Conservation (phyloP, 2,888 invertebrate species). For the Anaspis maculata region DNA sequence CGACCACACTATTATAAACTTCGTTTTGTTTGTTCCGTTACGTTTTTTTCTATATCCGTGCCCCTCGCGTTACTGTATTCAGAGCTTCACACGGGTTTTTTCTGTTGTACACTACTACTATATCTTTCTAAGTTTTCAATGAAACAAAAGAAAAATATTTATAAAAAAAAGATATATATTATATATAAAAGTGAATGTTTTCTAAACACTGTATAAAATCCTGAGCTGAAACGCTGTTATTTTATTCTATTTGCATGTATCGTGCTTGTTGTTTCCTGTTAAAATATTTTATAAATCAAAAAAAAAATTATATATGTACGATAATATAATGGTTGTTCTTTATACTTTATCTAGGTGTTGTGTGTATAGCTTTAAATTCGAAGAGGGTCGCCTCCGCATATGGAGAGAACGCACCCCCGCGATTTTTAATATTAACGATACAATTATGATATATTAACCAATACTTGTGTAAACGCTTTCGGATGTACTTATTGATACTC, state of each 20-base stretch:
- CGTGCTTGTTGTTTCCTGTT: constrained; percentile 40
- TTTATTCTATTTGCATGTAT: constrained; percentile 33
- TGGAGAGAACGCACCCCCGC: too few relatives aligned
- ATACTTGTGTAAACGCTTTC: constrained; percentile 19
- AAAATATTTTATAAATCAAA: constrained; percentile 35
- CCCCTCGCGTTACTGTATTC: too few relatives aligned
- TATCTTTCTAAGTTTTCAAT: constrained; percentile 22
- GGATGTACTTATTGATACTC: constrained; percentile 23
- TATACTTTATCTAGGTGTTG: constrained; percentile 43
- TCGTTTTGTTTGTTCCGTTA: too few relatives aligned
- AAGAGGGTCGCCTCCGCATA: constrained; percentile 1
- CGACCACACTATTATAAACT: too few relatives aligned
- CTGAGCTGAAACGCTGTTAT: constrained; percentile 15
- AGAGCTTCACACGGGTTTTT: too few relatives aligned
- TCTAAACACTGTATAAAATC: constrained; percentile 30
- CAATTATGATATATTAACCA: constrained; percentile 11
- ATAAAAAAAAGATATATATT: constrained; percentile 17
- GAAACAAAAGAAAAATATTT: too few relatives aligned
- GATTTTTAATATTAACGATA: constrained; percentile 11
- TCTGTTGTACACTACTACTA: too few relatives aligned
- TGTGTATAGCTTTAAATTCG: constrained; percentile 36
- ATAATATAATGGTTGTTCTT: constrained; percentile 37
- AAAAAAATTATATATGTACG: constrained; percentile 30
- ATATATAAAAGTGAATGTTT: constrained; percentile 24
- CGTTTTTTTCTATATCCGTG: too few relatives aligned